Evolutionary conservation across 2,113 vertebrate species (phyloP), one percentile per base, ranked within the genome.

Genomic region (Symphodus melops): DNA sequence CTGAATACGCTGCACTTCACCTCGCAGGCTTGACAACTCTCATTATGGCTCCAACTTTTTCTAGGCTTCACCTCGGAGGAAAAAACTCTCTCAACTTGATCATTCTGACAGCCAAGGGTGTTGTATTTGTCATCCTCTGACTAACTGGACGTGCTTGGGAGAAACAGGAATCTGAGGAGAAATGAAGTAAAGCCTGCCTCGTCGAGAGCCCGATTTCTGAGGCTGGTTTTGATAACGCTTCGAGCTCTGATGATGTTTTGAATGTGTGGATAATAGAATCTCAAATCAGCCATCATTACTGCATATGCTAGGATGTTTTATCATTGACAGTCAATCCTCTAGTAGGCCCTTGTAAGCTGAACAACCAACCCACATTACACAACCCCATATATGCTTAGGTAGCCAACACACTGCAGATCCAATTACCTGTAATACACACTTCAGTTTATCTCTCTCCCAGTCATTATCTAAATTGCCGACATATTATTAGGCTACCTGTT

Each of bases 401-500:
- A 89, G 92, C 90, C 94, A 88, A 91, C 93, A 91, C 90, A 89
- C 91, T 85, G 90, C 79, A 94, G 95, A 94, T 94, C 96, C 96
- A 97, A 98, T 99, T 98, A 98, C 95, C 96, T 97, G 96, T 94
- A 96, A 97, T 95, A 95, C 96, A 95, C 96, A 96, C 95, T 96
- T 96, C 94, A 94, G 95, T 97, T 98, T 96, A 97, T 97, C 96
- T 98, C 97, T 95, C 96, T 96, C 95, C 95, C 93, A 95, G 96
- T 97, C 96, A 97, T 98, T 97, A 98, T 95, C 97, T 97, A 98
- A 97, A 99, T 97, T 97, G 96, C 95, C 91, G 92, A 96, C 96
- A 96, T 96, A 96, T 97, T 97, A 98, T 97, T 94, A 95, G 90
- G 91, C 80, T 89, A 93, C 92, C 90, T 89, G 87, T 93, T 93